Evolutionary conservation across 1,140 invertebrate genomes (phyloP).

Genomic region (Cyclina sinensis): DNA sequence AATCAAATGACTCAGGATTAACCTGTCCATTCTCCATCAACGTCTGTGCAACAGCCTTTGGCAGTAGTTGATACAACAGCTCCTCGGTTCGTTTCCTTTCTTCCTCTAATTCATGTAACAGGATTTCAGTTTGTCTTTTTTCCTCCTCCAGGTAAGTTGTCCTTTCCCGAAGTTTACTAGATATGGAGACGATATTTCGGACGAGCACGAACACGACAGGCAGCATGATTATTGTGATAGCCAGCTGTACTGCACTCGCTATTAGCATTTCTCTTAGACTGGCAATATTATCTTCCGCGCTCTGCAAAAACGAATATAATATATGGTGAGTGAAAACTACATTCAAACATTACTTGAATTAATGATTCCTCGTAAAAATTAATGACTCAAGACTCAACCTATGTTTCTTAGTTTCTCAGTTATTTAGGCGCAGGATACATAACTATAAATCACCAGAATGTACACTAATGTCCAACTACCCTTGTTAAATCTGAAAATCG

Average conservation of each 20-base stretch:
- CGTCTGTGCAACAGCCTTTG: constrained; percentile 37
- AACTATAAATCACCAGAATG: no score
- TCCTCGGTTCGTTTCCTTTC: constrained; percentile 50
- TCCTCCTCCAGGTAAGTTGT: constrained; percentile 59
- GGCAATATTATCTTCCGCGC: background rate
- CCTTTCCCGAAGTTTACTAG: constrained; percentile 35
- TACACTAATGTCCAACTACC: no score
- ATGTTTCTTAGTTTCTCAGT: no score
- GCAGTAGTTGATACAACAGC: constrained; percentile 54
- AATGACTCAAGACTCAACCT: no score
- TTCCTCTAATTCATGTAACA: constrained; percentile 18
- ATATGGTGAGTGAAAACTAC: no score
- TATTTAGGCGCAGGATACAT: no score
- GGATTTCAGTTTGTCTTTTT: constrained; percentile 30
- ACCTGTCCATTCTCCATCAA: constrained; percentile 22
- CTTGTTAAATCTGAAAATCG: no score
- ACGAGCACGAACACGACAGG: constrained; percentile 14
- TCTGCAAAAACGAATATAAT: constrained; percentile 23
- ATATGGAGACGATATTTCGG: constrained; percentile 2
- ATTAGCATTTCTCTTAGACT: background rate
- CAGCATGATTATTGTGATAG: constrained; percentile 19
- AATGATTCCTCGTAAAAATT: no score
- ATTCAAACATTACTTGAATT: no score
- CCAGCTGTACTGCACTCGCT: background rate
- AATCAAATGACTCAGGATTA: constrained; percentile 32